A percentile compares a stretch with the other conserved stretches of the same genome.
phyloP scores from a whole-genome alignment of 2,113 vertebrate species.

The Cisticola juncidis region DNA sequence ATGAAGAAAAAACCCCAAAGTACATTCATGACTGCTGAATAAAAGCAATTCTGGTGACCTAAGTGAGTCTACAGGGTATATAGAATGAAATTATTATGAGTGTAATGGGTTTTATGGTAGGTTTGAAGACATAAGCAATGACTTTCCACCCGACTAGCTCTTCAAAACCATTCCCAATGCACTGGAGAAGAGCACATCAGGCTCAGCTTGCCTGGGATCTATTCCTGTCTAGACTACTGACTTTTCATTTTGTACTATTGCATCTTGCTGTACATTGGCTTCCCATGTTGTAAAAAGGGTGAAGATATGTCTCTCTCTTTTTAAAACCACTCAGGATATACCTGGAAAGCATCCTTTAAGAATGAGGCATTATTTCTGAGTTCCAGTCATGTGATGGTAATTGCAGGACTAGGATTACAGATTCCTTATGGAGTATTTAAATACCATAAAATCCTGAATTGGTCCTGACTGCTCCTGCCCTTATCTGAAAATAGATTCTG shows the following conservation, averaged over 20 bases:
- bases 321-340: background rate
- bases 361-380: background rate
- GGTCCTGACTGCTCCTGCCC: background rate
- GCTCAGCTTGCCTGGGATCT: background rate
- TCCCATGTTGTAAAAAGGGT: background rate
- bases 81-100: background rate
- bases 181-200: background rate
- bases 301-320: background rate
- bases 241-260: background rate
- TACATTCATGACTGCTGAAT: background rate
- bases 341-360: background rate
- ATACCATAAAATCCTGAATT: slow-evolving; percentile 18
- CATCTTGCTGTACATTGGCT: background rate
- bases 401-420: background rate
- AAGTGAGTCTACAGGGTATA: background rate
- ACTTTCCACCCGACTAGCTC: background rate
- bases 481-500: slow-evolving; percentile 41
- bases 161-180: background rate
- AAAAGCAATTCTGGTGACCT: background rate
- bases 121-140: background rate
- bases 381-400: background rate
- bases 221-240: background rate
- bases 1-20: background rate
- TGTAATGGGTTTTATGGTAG: background rate
- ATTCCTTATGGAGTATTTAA: background rate